Evolutionary conservation across 2,888 invertebrate species (phyloP).

Genomic region (Hymenopus coronatus): DNA sequence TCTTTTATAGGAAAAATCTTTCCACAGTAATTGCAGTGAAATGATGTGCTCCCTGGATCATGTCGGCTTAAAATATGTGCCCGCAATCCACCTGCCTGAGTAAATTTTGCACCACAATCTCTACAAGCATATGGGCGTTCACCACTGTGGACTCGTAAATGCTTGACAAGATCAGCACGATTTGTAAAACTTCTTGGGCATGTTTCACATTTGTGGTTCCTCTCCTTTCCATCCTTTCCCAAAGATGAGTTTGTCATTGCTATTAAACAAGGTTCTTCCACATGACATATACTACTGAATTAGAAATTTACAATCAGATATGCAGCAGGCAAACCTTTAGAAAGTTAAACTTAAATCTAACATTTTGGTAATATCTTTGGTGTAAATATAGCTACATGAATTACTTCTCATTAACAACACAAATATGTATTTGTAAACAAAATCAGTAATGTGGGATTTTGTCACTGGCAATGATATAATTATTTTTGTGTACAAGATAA

Average conservation of each 20-base stretch:
- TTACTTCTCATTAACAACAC: neutral
- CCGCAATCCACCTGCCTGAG: constrained; percentile 62
- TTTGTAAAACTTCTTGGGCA: constrained; percentile 64
- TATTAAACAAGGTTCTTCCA: neutral
- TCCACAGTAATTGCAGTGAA: constrained; percentile 70
- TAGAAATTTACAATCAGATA: neutral
- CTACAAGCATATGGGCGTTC: constrained; percentile 62
- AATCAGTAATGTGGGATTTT: no score
- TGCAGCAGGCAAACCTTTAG: neutral
- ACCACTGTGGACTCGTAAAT: constrained; percentile 63
- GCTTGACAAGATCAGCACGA: constrained; percentile 65
- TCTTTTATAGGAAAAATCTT: constrained; percentile 76
- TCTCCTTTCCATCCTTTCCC: neutral
- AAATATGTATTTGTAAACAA: neutral
- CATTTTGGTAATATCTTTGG: neutral
- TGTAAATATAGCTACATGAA: neutral
- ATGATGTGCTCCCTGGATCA: constrained; percentile 43
- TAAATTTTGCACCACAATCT: constrained; percentile 61
- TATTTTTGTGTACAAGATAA: neutral
- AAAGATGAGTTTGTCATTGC: constrained; percentile 7
- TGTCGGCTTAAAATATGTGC: constrained; percentile 62
- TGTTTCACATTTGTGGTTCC: constrained; percentile 54
- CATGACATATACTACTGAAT: neutral
- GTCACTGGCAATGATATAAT: neutral
- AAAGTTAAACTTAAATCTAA: neutral